Percentiles rank a stretch among this genome's conserved stretches.
Conservation (phyloP, 2,113 vertebrate genomes). For the Chrysemys picta region DNA sequence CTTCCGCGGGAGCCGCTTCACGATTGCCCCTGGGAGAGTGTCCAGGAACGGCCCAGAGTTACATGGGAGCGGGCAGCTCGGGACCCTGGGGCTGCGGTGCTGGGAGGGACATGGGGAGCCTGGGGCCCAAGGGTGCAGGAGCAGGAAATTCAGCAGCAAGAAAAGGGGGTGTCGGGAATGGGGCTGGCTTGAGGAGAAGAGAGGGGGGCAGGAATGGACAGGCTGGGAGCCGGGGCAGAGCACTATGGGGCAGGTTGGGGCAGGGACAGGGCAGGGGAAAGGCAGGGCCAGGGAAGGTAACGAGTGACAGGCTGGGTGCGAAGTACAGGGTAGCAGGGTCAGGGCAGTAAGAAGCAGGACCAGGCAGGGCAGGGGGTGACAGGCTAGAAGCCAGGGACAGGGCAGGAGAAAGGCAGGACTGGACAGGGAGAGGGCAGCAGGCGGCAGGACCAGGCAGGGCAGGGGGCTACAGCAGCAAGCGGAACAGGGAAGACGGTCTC, state of each 20-base stretch:
- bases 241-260: neutral
- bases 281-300: no score
- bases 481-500: neutral
- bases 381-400: no score
- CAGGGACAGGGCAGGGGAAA: neutral
- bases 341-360: no score
- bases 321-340: no score
- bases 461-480: neutral
- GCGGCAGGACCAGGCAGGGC: neutral
- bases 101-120: neutral
- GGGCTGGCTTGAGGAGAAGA: neutral
- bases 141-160: neutral
- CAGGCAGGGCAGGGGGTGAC: no score
- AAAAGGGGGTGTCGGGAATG: neutral
- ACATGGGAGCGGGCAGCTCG: neutral
- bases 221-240: neutral
- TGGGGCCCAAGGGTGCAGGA: neutral
- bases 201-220: neutral
- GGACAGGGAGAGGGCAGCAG: no score
- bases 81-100: neutral
- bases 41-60: neutral
- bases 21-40: conserved; percentile 70
- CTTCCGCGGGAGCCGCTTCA: conserved; percentile 90
- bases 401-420: no score
- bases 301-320: no score